Base-by-base conservation (phyloP, 2,797 vertebrate genomes). In the Podargus strigoides region DNA sequence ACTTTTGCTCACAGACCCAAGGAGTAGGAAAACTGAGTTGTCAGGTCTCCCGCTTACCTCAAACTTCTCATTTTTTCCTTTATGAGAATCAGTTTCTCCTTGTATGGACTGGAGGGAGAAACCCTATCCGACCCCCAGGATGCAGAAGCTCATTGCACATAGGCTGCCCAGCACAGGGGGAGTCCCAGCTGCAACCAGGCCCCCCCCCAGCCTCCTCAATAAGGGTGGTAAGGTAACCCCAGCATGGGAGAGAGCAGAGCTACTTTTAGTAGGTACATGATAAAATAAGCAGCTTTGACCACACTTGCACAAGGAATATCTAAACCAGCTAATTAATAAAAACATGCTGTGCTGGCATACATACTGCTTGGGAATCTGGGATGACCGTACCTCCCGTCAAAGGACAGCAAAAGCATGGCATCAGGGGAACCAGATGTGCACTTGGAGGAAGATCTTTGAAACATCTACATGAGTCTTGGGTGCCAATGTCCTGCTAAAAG, bases 71-170 rank as follows among this genome's bases (percentile, higher is more conserved):
- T 53, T 89, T 77, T 72, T 26, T 26, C 22, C 39, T 56, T 47
- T 37, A 20, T 23, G 49, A 59, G 39, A 64, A 67, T 15, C 42
- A 20, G 32, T 24, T 79, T 78, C 58, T 36, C 36, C 27, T 26
- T 46, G 7, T 37, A 30, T 1, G 1, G 44, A 28, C 20, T 1
- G 2, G 21, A 69, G 5, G 8, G 23, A 67, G 44, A 76, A 91
- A 27, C 22, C 27, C 50, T 53, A 37, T 32, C 32, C 0, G 5
- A 28, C 3, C 7, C 22, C 34, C 1, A 0, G 0, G 24, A 18
- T 34, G 28, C 41, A 56, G 34, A 27, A 58, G 14, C 44, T 83
- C 56, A 0, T 21, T 56, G 37, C 34, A 49, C 12, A 12, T 13
- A 23, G 10, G 13, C 44, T 74, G 60, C 36, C n/a, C 15, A 34